phyloP scores from a whole-genome alignment of 2,888 invertebrate species.

The Cyaniris semiargus region DNA sequence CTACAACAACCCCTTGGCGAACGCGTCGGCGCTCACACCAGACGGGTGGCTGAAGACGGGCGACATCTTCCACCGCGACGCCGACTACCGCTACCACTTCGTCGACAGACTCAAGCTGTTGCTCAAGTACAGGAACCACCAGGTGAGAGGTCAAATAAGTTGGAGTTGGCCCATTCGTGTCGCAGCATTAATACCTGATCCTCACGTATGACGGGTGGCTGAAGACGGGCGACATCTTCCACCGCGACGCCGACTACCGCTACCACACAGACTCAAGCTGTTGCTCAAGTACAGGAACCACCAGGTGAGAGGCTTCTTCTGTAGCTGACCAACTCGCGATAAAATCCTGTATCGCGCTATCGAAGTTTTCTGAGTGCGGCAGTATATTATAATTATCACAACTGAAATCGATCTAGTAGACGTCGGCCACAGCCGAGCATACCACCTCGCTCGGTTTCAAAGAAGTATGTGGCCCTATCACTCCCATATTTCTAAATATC shows the following conservation, averaged over 20 bases:
- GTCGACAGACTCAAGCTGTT: constrained; percentile 77
- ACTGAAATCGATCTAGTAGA: too few species aligned
- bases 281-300: constrained; percentile 73
- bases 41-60: constrained; percentile 78
- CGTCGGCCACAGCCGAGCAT: too few species aligned
- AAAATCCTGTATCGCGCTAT: too few species aligned
- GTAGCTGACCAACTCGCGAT: too few species aligned
- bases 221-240: constrained; percentile 75
- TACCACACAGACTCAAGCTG: constrained; percentile 75
- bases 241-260: constrained; percentile 70
- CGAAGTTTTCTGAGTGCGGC: too few species aligned
- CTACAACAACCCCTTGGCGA: constrained; percentile 64
- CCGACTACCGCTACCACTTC: constrained; percentile 69
- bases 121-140: constrained; percentile 73
- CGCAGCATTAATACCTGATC: too few species aligned
- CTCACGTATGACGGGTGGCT: constrained; percentile 62
- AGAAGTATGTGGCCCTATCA: too few species aligned
- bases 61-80: constrained; percentile 74
- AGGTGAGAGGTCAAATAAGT: too few species aligned
- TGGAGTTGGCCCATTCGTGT: too few species aligned
- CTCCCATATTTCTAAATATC: too few species aligned
- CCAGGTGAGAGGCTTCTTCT: constrained; percentile 47
- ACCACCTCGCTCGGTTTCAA: too few species aligned
- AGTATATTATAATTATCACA: too few species aligned
- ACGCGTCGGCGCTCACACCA: constrained; percentile 62